Evolutionary conservation across 2,888 invertebrate species (phyloP), one percentile per base, ranked within the genome.

Genomic region (Hypselothyrea guttata): DNA sequence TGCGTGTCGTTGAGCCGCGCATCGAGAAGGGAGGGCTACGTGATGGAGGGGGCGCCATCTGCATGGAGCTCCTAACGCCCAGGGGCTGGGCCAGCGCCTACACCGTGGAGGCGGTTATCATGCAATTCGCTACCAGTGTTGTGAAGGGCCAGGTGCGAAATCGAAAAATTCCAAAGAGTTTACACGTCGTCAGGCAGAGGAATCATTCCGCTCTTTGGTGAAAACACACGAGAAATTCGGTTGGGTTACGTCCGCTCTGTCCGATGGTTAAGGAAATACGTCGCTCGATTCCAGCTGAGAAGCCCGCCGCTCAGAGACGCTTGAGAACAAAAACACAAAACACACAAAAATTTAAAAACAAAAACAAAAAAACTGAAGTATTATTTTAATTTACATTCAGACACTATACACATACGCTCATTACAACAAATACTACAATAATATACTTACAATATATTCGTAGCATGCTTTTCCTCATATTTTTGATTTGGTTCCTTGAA

Each of bases 141-240:
- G 22, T 22, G 2, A 2, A 22, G 2, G 22, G 22, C 22, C 2
- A 22, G 22, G 22, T 5, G 2, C 22, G 22, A 5, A 22, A 4
- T 22, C 22, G 71, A 94, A 95, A 86, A 93, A 93, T 74, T 93
- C 94, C 86, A 94, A 95, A 86, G 95, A 95, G 88, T 96, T 96
- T 89, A 95, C 92, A 75, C 92, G 88, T 69, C 92, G 95, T 69
- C 93, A 95, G 48, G 96, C 96, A n/a, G 96, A 96, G 88, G 95
- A 96, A 86, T 95, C 96, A 22, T 96, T 96, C 90, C 92, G 95
- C 75, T 95, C 95, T 55, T 92, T 96, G 71, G 96, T 96, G 57
- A 96, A 96, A 90, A 96, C 96, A 7, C 96, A 96, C 88, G 96
- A 96, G 87, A 96, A 96, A 88, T 96, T 96, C 88, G 96, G 96